Evolutionary conservation across 1,140 invertebrate species (phyloP).

Genomic region (Eueides isabella): DNA sequence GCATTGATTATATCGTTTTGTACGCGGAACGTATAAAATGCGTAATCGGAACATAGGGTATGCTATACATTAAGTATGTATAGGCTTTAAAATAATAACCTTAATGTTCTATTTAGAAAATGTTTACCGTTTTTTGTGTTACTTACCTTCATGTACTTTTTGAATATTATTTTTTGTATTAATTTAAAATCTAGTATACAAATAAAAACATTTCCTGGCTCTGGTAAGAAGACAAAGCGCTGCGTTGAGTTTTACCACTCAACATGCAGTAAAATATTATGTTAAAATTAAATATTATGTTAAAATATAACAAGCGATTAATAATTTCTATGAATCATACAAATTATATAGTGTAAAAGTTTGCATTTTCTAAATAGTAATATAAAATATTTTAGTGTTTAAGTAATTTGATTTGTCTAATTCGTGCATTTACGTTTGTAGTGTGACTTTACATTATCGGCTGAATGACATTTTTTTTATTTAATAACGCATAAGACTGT

Average conservation of each 20-base stretch:
- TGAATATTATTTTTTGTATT: too few relatives aligned
- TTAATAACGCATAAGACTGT: conserved; percentile 74
- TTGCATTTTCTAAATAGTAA: conserved; percentile 1
- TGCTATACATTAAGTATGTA: conserved; percentile 57
- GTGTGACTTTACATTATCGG: conserved; percentile 45
- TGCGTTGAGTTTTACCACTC: too few relatives aligned
- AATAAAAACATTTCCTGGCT: too few relatives aligned
- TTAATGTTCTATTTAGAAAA: conserved; percentile 9
- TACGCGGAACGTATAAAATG: conserved; percentile 62
- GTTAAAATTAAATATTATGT: too few relatives aligned
- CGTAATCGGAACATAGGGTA: conserved; percentile 78
- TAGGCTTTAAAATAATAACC: conserved; percentile 69
- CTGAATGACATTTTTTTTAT: conserved; percentile 58
- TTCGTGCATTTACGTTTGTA: conserved; percentile 64
- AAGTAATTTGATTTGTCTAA: conserved; percentile 50
- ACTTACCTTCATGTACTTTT: too few relatives aligned
- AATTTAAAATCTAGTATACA: too few relatives aligned
- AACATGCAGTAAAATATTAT: too few relatives aligned
- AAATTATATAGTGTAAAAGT: too few relatives aligned
- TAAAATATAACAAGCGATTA: too few relatives aligned
- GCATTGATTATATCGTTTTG: conserved; percentile 74
- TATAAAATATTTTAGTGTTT: conserved; percentile 51
- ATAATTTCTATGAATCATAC: neutral
- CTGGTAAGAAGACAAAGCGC: too few relatives aligned
- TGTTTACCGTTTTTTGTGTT: neutral